phyloP scores from a whole-genome alignment of 1,140 invertebrate species.

The Calephelis nemesis region DNA sequence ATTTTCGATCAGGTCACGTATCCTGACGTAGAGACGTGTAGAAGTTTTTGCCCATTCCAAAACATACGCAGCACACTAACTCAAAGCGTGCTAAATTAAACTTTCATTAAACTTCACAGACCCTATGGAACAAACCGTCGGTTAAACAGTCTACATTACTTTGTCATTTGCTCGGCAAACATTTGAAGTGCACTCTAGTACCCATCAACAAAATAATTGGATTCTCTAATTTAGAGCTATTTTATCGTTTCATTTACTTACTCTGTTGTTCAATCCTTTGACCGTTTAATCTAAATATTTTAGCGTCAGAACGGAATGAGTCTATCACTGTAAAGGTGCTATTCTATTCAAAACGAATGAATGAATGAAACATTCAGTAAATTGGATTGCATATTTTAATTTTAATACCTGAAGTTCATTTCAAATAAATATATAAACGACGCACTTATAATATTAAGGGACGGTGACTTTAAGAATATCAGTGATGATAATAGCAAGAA shows the following conservation, averaged over 20 bases:
- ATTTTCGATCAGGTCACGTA: too few species aligned
- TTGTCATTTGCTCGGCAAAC: slow-evolving; percentile 29
- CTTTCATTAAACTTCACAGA: slow-evolving; percentile 14
- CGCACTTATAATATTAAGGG: too few species aligned
- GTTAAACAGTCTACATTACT: slow-evolving; percentile 24
- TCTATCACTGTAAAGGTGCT: background rate
- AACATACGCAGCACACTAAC: background rate
- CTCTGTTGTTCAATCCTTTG: slow-evolving; percentile 17
- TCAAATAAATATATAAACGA: too few species aligned
- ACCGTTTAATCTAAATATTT: slow-evolving; percentile 19
- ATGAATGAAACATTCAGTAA: background rate
- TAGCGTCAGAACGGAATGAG: background rate
- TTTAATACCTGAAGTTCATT: too few species aligned
- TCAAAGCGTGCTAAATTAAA: slow-evolving; percentile 11
- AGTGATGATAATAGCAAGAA: too few species aligned
- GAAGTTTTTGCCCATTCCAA: too few species aligned
- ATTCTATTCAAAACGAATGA: background rate
- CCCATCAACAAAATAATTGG: slow-evolving; percentile 34
- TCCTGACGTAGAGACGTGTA: too few species aligned
- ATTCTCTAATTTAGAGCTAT: slow-evolving; percentile 26
- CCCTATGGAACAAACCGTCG: slow-evolving; percentile 11
- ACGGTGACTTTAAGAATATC: too few species aligned
- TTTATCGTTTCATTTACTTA: slow-evolving; percentile 19
- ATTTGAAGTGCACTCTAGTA: slow-evolving; percentile 28
- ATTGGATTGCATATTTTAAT: too few species aligned